Evolutionary conservation across 92 coral and sea anemone species (phyloP).

Genomic region (Porites rus): DNA sequence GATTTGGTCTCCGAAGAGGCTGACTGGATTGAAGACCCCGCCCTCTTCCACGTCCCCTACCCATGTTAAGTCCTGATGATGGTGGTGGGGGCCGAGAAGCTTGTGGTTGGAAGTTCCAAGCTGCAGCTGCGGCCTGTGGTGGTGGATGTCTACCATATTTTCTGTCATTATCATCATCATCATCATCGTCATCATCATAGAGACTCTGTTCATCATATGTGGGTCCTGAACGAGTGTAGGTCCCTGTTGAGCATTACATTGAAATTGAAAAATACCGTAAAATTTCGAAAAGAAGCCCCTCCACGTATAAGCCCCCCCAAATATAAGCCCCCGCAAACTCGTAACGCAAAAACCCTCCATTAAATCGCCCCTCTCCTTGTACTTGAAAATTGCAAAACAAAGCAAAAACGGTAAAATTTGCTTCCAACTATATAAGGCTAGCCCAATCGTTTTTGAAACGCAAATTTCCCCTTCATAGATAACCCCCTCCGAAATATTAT

Average conservation of each 20-base stretch:
- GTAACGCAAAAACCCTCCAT: no score
- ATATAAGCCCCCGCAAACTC: no score
- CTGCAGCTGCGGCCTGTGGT: constrained; percentile 21
- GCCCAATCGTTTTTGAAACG: no score
- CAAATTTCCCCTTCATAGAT: no score
- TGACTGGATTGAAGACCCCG: constrained; percentile 73
- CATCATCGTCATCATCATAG: constrained; percentile 8
- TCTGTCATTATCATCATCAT: constrained; percentile 2
- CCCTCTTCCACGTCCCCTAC: constrained; percentile 96
- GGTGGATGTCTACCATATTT: constrained; percentile 17
- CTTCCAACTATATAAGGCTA: no score
- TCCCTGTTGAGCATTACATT: not conserved
- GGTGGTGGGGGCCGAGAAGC: constrained; percentile 23
- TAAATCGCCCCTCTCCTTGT: no score
- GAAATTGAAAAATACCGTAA: not conserved
- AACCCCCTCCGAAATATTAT: no score
- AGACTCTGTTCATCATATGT: constrained; percentile 90
- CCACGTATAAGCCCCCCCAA: no score
- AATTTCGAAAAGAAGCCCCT: no score
- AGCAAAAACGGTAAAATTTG: no score
- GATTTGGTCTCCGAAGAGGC: constrained; percentile 90
- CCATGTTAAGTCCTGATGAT: constrained; percentile 38
- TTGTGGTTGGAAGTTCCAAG: constrained; percentile 33
- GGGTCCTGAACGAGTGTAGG: constrained; percentile 88
- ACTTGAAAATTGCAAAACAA: no score